Percentiles rank a stretch among this genome's conserved stretches.
These are phyloP conservation scores for Sarcophilus harrisii DNA, from an alignment of 2,797 vertebrate species.

Conservation along the genomic window DNA sequence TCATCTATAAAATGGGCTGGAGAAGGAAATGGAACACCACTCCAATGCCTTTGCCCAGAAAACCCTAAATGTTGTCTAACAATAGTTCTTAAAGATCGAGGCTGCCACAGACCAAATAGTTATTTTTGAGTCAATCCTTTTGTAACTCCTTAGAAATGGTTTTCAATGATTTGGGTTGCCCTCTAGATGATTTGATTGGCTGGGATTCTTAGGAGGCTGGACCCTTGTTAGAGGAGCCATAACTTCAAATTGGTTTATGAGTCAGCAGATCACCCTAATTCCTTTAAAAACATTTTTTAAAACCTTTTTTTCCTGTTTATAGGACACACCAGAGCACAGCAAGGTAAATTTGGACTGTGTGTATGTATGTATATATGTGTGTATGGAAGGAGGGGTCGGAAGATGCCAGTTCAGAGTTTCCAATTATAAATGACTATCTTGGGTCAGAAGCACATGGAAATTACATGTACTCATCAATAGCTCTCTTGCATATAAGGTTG, in stretches of 20 bases:
- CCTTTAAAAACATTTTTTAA: neutral
- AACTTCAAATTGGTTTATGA: neutral
- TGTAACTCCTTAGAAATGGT: neutral
- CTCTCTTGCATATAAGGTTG: neutral
- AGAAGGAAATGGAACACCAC: neutral
- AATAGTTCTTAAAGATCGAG: neutral
- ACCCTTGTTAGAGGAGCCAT: neutral
- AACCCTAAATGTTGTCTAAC: neutral
- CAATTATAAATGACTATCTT: neutral
- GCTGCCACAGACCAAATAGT: neutral
- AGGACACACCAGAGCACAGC: neutral
- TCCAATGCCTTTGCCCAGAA: neutral
- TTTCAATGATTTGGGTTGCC: neutral
- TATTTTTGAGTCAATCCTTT: neutral
- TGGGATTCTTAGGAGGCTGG: neutral
- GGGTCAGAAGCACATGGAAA: neutral
- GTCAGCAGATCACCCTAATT: neutral
- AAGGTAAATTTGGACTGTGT: neutral
- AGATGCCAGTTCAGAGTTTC: neutral
- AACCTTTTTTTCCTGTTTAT: neutral
- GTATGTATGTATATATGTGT: neutral
- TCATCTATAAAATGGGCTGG: neutral
- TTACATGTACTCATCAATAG: neutral
- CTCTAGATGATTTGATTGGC: neutral
- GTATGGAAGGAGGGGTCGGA: neutral